Base-by-base conservation (phyloP, 2,113 vertebrate genomes). In the Etheostoma spectabile region DNA sequence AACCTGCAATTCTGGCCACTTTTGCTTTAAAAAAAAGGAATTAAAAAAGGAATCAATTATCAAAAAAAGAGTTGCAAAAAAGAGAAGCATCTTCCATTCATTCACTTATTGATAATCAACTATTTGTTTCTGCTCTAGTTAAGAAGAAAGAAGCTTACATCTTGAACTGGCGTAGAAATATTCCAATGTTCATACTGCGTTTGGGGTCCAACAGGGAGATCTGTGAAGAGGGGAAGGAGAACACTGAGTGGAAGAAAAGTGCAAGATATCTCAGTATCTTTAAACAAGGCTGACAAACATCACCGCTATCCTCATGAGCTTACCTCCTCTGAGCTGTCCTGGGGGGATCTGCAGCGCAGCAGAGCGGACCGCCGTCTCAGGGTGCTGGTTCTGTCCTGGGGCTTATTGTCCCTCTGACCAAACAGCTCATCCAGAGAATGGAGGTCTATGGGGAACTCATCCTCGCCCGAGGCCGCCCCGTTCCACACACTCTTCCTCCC, bases 161-260 rank as follows among this genome's bases (percentile, higher is more conserved):
- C 88, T 97, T 97, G 46, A 96, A 95, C 86, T 96, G 96, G 1
- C 95, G 95, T 14, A 97, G 93, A 89, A 97, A 96, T 80, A 97
- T 96, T 27, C 96, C 95, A 69, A 96, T 91, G 83, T 96, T 96
- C 93, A 96, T 96, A 65, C 94, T 95, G 68, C 94, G 94, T 82
- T 97, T 97, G 38, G 96, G 88, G 74, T 96, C 96, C 82, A 97
- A 80, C 21, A 97, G 71, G 6, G 92, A 93, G 64, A 96, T 93
- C 96, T 96, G 87, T 18, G 69, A 80, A 78, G 3, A 86, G 27
- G 72, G 0, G 73, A 77, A 84, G 21, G 27, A 57, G 1, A 65
- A 22, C 80, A 22, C n/a, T 64, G 33, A 87, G 24, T 0, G 5
- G 1, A 64, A 33, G 21, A 60, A 67, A 65, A 22, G 1, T 56